Evolutionary conservation across 2,888 invertebrate genomes (phyloP).

Genomic region (Spatulosminthurus flaviceps): DNA sequence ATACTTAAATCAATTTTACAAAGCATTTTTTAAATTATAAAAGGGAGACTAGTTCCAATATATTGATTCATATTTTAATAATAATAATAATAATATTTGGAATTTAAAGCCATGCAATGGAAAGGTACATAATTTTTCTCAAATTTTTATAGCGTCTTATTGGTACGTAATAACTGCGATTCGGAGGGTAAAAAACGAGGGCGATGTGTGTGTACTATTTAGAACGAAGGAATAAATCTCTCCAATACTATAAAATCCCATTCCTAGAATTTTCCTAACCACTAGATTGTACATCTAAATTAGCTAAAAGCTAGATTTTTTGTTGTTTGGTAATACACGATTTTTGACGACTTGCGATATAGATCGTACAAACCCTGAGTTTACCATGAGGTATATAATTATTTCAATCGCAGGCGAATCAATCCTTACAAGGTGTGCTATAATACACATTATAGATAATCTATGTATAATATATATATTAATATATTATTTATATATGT

Average conservation of each 20-base stretch:
- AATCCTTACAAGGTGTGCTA: background rate
- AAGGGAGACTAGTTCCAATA: too few relatives aligned
- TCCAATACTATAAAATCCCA: background rate
- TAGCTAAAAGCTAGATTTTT: constrained; percentile 10
- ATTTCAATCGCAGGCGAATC: constrained; percentile 43
- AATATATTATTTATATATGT: background rate
- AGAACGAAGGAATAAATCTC: background rate
- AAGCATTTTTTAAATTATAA: too few relatives aligned
- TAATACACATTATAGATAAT: too few relatives aligned
- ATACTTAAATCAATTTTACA: too few relatives aligned
- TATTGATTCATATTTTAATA: too few relatives aligned
- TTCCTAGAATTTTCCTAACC: too few relatives aligned
- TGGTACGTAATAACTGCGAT: background rate
- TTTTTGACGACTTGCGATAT: constrained; percentile 33
- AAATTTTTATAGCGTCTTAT: background rate
- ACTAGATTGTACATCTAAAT: background rate
- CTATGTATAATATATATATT: too few relatives aligned
- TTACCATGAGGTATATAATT: constrained; percentile 44
- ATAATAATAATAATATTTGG: background rate
- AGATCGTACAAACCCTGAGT: constrained; percentile 41
- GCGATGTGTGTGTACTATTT: background rate
- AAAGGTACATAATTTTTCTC: background rate
- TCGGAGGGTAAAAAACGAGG: background rate
- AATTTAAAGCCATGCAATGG: constrained; percentile 4
- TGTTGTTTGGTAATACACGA: constrained; percentile 36